Conservation (phyloP, 2,113 vertebrate genomes). For the Agelaius phoeniceus region DNA sequence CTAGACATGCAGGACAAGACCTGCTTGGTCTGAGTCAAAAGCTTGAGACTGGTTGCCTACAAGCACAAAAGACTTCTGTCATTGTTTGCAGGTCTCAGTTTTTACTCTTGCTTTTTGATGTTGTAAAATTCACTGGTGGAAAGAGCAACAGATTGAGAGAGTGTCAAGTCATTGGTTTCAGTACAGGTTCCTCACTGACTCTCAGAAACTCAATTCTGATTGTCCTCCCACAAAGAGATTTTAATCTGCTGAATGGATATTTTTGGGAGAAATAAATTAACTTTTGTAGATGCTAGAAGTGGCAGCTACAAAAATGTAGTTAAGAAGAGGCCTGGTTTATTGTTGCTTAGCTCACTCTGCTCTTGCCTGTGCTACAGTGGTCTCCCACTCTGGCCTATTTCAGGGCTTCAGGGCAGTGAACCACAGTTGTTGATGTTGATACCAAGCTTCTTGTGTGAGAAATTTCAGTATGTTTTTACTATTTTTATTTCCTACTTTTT, state of each 20-base stretch:
- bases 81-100: not conserved
- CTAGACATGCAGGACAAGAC: not conserved
- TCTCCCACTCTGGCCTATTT: not conserved
- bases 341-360: not conserved
- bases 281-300: not conserved
- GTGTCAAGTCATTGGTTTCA: not conserved
- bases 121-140: not conserved
- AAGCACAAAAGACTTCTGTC: not conserved
- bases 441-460: not conserved
- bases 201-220: not conserved
- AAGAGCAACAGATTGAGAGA: not conserved
- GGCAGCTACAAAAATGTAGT: not conserved
- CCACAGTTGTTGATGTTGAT: not conserved
- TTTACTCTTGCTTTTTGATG: not conserved
- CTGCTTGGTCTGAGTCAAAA: not conserved
- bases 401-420: not conserved
- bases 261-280: not conserved
- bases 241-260: not conserved
- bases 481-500: not conserved
- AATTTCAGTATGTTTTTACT: not conserved
- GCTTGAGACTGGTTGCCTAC: not conserved
- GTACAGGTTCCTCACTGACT: not conserved
- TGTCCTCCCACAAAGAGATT: not conserved
- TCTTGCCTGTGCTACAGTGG: not conserved
- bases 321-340: not conserved